A percentile compares a stretch with the other conserved stretches of the same genome.
Conservation (phyloP, 2,113 vertebrate species). For the Myrmecobius fasciatus region DNA sequence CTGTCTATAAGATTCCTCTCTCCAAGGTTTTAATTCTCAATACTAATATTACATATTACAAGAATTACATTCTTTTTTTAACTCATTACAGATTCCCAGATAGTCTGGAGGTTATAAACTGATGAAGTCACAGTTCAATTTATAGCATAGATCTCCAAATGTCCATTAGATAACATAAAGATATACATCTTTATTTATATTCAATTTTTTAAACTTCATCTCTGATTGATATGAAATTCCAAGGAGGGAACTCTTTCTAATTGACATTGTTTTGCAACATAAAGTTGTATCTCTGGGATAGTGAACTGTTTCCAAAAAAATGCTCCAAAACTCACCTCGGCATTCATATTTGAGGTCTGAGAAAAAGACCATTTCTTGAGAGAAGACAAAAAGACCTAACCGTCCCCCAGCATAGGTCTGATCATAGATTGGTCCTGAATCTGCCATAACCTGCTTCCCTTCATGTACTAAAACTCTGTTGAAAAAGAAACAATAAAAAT, state of each 20-base stretch:
- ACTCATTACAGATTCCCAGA: neutral
- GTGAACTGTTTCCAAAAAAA: rapidly evolving
- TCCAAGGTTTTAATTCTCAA: neutral
- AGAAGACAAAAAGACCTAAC: conserved; percentile 98
- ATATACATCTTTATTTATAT: neutral
- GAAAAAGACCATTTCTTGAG: conserved; percentile 98
- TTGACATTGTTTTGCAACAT: neutral
- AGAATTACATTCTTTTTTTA: neutral
- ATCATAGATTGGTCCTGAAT: conserved; percentile 96
- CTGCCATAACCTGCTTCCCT: conserved; percentile 98
- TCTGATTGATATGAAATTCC: neutral
- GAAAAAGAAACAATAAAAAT: neutral
- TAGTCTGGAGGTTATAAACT: neutral
- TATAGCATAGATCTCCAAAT: neutral
- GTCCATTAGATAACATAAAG: neutral
- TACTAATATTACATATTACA: neutral
- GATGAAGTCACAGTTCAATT: neutral
- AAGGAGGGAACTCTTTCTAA: neutral
- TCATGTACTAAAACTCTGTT: conserved; percentile 95
- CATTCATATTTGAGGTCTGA: conserved; percentile 99
- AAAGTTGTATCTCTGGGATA: neutral
- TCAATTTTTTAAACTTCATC: neutral
- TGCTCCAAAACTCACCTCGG: conserved; percentile 89
- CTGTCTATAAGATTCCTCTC: neutral
- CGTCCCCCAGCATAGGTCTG: conserved; percentile 95